A percentile compares a stretch with the other conserved stretches of the same genome.
Conservation (phyloP, 2,797 vertebrate genomes). For the Epinephelus malabaricus region DNA sequence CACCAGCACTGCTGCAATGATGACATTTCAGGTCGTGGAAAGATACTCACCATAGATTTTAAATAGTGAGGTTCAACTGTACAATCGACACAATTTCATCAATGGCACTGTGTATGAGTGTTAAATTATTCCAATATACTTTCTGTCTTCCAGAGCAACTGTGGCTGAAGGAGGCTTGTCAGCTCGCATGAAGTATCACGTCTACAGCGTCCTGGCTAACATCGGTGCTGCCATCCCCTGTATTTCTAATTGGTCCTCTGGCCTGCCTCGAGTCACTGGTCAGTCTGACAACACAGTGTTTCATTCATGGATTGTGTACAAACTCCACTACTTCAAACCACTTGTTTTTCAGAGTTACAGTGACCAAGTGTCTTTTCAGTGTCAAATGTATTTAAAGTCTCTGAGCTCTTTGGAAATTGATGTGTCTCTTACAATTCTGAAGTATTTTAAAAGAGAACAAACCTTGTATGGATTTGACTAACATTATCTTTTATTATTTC, state of each 20-base stretch:
- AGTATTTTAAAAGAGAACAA: not conserved
- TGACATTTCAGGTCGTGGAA: not conserved
- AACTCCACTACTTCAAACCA: too few species aligned
- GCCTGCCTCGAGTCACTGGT: slow-evolving; percentile 97
- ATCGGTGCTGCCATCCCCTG: slow-evolving; percentile 90
- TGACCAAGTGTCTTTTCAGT: too few species aligned
- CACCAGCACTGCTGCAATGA: not conserved
- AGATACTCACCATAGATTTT: not conserved
- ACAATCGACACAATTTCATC: not conserved
- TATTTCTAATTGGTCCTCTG: slow-evolving; percentile 88
- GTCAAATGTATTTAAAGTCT: too few species aligned
- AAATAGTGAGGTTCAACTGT: not conserved
- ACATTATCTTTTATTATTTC: slow-evolving; percentile 1
- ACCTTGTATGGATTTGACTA: not conserved
- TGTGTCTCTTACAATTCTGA: not conserved
- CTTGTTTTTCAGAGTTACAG: too few species aligned
- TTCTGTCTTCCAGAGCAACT: slow-evolving; percentile 73
- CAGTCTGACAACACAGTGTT: slow-evolving; percentile 29
- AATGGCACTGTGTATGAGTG: not conserved
- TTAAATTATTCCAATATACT: not conserved
- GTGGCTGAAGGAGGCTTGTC: slow-evolving; percentile 80
- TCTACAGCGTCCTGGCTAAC: slow-evolving; percentile 91
- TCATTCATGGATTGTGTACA: too few species aligned
- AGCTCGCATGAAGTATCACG: slow-evolving; percentile 93
- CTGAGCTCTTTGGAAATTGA: not conserved